phyloP scores from a whole-genome alignment of 2,888 invertebrate genomes.

The Ormyrus rosae region DNA sequence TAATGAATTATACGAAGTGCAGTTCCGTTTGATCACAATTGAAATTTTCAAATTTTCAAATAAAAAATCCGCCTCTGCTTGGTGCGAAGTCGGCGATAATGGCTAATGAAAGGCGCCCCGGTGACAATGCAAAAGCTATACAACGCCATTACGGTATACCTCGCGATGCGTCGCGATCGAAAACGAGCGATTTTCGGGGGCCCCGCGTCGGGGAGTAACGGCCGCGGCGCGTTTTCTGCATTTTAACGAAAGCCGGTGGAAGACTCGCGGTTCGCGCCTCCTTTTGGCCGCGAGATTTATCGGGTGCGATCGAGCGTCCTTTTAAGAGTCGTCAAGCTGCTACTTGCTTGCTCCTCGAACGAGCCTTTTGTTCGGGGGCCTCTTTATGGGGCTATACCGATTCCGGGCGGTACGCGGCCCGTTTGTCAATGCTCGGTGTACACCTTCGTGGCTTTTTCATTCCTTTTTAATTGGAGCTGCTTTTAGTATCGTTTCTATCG shows the following conservation, averaged over 20 bases:
- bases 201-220: slow-evolving; percentile 2
- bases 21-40: no score
- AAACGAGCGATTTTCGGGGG: not conserved
- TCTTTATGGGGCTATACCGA: not conserved
- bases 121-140: no score
- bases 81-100: slow-evolving; percentile 64
- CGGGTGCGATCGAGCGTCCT: slow-evolving; percentile 33
- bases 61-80: slow-evolving; percentile 49
- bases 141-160: slow-evolving; percentile 57
- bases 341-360: not conserved
- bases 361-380: slow-evolving; percentile 9
- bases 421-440: no score
- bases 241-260: not conserved
- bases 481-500: no score
- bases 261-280: not conserved
- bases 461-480: no score
- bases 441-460: no score
- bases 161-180: slow-evolving; percentile 46
- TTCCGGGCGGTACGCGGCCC: no score
- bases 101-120: slow-evolving; percentile 56
- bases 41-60: no score
- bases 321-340: not conserved
- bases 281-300: slow-evolving; percentile 34
- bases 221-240: slow-evolving; percentile 25
- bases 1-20: no score